phyloP scores from a whole-genome alignment of 2,113 vertebrate genomes.

The Tenebrosternarchus preto region DNA sequence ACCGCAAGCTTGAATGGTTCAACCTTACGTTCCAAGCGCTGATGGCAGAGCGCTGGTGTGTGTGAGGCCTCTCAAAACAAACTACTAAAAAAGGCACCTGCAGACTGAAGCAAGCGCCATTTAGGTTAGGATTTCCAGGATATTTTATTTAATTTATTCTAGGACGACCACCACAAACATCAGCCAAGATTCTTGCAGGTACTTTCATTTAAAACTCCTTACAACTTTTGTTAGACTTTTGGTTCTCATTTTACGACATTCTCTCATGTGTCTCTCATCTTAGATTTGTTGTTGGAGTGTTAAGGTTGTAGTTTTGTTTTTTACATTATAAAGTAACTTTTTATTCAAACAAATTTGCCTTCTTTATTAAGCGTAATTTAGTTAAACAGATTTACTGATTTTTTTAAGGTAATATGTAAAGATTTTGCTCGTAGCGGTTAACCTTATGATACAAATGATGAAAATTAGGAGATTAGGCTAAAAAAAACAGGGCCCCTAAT shows the following conservation, averaged over 20 bases:
- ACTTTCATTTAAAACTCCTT: neutral
- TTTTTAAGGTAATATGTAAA: no score
- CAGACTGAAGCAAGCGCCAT: conserved; percentile 34
- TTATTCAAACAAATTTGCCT: no score
- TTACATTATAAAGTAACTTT: no score
- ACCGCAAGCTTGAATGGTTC: conserved; percentile 10
- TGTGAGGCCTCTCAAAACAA: conserved; percentile 47
- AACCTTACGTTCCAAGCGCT: conserved; percentile 32
- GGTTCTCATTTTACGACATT: neutral
- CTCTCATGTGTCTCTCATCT: no score
- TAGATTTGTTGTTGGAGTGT: no score
- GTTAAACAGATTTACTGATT: no score
- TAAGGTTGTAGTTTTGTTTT: no score
- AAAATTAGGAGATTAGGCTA: no score
- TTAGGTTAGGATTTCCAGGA: conserved; percentile 1
- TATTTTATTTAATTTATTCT: conserved; percentile 30
- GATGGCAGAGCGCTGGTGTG: conserved; percentile 24
- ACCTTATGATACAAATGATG: no score
- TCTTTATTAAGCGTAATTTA: no score
- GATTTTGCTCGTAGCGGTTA: no score
- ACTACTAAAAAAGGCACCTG: conserved; percentile 44
- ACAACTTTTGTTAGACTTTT: neutral
- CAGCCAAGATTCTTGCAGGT: conserved; percentile 11
- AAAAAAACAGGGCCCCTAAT: no score
- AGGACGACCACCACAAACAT: neutral